These are phyloP conservation scores for Sebastes variabilis DNA, from an alignment of 2,797 vertebrate genomes.

Conservation along the genomic window DNA sequence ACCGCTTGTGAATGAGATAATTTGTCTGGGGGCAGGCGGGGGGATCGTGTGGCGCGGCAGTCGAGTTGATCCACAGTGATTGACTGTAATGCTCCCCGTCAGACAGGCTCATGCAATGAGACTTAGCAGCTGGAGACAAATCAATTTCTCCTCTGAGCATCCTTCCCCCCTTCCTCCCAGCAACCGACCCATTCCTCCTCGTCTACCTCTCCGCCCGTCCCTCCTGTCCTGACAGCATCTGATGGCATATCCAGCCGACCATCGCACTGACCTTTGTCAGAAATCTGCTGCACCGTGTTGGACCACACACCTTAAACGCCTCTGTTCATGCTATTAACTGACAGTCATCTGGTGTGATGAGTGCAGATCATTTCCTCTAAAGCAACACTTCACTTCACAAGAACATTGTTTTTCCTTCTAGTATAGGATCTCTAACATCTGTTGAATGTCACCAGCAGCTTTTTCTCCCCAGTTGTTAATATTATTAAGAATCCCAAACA, in stretches of 20 bases:
- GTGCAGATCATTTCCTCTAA: slow-evolving; percentile 5
- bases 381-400: not conserved
- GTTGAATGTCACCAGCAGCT: not conserved
- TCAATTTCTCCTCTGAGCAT: slow-evolving; percentile 71
- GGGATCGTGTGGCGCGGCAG: slow-evolving; percentile 51
- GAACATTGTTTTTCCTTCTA: not conserved
- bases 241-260: slow-evolving; percentile 46
- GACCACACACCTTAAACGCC: slow-evolving; percentile 22
- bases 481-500: not conserved
- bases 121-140: slow-evolving; percentile 80
- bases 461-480: not conserved
- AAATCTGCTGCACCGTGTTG: slow-evolving; percentile 27
- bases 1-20: slow-evolving; percentile 68
- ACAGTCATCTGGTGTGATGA: slow-evolving; percentile 26
- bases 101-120: slow-evolving; percentile 75
- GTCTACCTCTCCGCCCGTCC: slow-evolving; percentile 15
- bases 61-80: slow-evolving; percentile 78
- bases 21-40: slow-evolving; percentile 52
- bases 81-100: slow-evolving; percentile 81
- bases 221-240: slow-evolving; percentile 31
- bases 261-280: slow-evolving; percentile 48
- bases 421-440: not conserved
- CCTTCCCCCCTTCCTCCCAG: not conserved
- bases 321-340: slow-evolving; percentile 14
- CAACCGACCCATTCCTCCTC: slow-evolving; percentile 19